A percentile compares a stretch with the other conserved stretches of the same genome.
Conservation (phyloP, 2,113 vertebrate genomes). For the Chroicocephalus ridibundus region DNA sequence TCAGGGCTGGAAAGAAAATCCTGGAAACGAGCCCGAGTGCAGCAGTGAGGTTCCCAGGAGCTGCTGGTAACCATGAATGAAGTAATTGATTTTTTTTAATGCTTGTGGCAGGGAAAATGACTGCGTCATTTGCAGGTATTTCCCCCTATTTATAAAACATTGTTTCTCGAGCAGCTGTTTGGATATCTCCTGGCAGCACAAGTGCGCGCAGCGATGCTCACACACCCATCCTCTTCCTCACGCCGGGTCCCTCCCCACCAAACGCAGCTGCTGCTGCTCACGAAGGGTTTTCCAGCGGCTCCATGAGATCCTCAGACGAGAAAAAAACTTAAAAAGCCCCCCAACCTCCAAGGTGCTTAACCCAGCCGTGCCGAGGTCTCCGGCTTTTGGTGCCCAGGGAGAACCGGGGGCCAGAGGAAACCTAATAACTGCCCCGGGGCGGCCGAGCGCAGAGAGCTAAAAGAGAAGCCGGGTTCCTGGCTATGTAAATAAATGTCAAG, state of each 20-base stretch:
- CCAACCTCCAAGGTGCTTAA: background rate
- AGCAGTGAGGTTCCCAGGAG: background rate
- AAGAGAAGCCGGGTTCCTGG: background rate
- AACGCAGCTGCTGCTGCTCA: background rate
- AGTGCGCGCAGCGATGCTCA: rapidly evolving
- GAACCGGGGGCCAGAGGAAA: background rate
- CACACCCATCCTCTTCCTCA: background rate
- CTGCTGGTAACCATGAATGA: background rate
- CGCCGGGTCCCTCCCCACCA: background rate
- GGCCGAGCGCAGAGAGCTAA: rapidly evolving
- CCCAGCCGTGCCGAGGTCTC: rapidly evolving
- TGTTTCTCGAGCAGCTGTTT: background rate
- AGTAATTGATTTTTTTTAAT: background rate
- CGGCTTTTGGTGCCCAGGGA: background rate
- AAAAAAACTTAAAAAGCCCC: background rate
- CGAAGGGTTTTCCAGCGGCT: background rate
- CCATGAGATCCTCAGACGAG: rapidly evolving
- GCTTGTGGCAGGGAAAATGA: background rate
- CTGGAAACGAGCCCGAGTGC: background rate
- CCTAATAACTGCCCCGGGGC: background rate
- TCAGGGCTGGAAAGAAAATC: background rate
- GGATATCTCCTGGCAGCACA: rapidly evolving
- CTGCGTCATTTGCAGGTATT: background rate
- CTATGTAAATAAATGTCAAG: background rate
- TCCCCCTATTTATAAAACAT: rapidly evolving